Evolutionary conservation across 2,888 invertebrate species (phyloP).

Genomic region (Entomobrya multifasciata): DNA sequence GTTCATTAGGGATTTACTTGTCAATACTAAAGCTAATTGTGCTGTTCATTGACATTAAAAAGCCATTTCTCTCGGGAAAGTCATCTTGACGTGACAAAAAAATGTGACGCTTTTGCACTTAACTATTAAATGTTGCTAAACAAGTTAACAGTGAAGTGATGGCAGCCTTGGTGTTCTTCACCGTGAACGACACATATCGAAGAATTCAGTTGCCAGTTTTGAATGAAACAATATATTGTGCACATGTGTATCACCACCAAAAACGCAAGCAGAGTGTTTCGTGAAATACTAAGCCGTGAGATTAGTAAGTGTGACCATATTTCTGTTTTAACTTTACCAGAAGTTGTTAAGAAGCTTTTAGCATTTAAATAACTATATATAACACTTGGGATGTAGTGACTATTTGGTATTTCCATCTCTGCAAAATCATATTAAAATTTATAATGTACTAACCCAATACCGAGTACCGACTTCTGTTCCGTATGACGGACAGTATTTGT

Average conservation of each 20-base stretch:
- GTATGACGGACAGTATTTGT: neutral
- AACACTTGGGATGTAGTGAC: too few relatives aligned
- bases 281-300: neutral
- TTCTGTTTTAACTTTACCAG: neutral
- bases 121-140: too few relatives aligned
- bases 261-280: neutral
- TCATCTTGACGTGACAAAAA: too few relatives aligned
- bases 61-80: too few relatives aligned
- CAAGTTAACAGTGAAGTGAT: neutral
- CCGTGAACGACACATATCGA: neutral
- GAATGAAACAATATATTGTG: too few relatives aligned
- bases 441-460: too few relatives aligned
- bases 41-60: too few relatives aligned
- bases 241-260: too few relatives aligned
- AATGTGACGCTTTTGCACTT: too few relatives aligned
- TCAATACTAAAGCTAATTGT: too few relatives aligned
- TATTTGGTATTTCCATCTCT: neutral
- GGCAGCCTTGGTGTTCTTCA: neutral
- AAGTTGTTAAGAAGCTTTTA: slow-evolving; percentile 3
- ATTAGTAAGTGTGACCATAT: slow-evolving; percentile 20
- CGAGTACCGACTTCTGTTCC: too few relatives aligned
- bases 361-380: neutral
- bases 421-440: neutral
- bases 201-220: neutral
- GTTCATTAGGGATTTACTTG: too few relatives aligned